These are phyloP conservation scores for Excalfactoria chinensis DNA, from an alignment of 2,113 vertebrate genomes.

Conservation along the genomic window DNA sequence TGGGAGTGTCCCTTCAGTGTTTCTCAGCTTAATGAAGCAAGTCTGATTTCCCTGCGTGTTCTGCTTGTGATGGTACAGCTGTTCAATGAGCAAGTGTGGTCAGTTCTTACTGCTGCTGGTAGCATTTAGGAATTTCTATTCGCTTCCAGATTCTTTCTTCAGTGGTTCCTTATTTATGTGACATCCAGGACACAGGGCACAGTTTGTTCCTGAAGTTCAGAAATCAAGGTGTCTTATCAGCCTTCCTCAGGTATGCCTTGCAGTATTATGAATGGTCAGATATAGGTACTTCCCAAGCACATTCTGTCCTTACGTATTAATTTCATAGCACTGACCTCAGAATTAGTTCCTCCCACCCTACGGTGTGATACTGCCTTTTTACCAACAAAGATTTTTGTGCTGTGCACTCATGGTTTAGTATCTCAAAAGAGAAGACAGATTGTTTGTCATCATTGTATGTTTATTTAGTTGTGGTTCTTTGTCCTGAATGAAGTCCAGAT, in stretches of 20 bases:
- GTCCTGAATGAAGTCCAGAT: neutral
- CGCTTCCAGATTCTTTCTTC: slow-evolving; percentile 12
- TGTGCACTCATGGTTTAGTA: neutral
- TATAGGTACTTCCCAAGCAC: neutral
- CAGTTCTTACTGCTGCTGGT: neutral
- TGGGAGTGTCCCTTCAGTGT: neutral
- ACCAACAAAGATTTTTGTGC: neutral
- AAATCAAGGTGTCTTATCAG: neutral
- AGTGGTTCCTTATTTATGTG: neutral
- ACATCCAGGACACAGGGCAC: neutral
- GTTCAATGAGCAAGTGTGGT: neutral
- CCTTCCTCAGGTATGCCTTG: neutral
- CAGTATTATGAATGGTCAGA: neutral
- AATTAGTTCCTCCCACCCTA: neutral
- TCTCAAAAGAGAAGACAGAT: neutral
- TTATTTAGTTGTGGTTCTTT: slow-evolving; percentile 13
- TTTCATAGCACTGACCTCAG: neutral
- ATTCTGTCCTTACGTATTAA: neutral
- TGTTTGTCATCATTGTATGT: neutral
- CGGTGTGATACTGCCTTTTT: neutral
- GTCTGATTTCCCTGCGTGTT: slow-evolving; percentile 20
- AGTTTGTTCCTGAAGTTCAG: neutral
- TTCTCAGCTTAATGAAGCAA: slow-evolving; percentile 7
- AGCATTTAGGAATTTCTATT: slow-evolving; percentile 4
- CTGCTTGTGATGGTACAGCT: slow-evolving; percentile 1